Conservation (phyloP, 2,113 vertebrate genomes). For the Paedocypris sp. region DNA sequence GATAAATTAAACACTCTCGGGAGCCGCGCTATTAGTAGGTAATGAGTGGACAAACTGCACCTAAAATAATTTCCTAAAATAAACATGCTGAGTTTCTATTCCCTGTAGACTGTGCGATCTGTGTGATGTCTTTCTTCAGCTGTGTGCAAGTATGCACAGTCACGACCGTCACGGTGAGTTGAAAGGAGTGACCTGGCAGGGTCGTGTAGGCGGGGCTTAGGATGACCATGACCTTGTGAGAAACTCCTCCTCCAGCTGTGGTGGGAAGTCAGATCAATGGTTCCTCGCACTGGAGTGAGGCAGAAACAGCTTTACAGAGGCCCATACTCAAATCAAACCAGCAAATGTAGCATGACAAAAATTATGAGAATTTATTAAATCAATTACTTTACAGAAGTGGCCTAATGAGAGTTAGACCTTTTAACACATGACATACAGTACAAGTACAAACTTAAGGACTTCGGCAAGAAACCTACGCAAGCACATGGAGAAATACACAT, state of each 20-base stretch:
- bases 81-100: conserved; percentile 2
- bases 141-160: conserved; percentile 25
- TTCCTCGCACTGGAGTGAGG: conserved; percentile 35
- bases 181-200: conserved; percentile 22
- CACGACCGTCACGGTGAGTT: conserved; percentile 6
- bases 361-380: conserved; percentile 61
- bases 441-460: no score
- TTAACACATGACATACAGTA: no score
- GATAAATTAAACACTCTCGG: not conserved
- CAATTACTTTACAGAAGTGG: no score
- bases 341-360: conserved; percentile 71
- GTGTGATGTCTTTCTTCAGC: conserved; percentile 11
- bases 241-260: conserved; percentile 18
- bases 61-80: not conserved
- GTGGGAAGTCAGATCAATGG: conserved; percentile 22
- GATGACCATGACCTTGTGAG: conserved; percentile 32
- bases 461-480: no score
- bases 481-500: no score
- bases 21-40: not conserved
- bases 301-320: conserved; percentile 54
- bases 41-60: not conserved
- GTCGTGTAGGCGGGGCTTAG: conserved; percentile 10
- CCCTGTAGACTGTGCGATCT: not conserved
- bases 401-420: no score
- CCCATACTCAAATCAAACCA: conserved; percentile 64